Percentiles rank a stretch among this genome's conserved stretches.
These are phyloP conservation scores for Rousettus leschenaultii DNA, from an alignment of 2,113 vertebrate species.

Conservation along the genomic window DNA sequence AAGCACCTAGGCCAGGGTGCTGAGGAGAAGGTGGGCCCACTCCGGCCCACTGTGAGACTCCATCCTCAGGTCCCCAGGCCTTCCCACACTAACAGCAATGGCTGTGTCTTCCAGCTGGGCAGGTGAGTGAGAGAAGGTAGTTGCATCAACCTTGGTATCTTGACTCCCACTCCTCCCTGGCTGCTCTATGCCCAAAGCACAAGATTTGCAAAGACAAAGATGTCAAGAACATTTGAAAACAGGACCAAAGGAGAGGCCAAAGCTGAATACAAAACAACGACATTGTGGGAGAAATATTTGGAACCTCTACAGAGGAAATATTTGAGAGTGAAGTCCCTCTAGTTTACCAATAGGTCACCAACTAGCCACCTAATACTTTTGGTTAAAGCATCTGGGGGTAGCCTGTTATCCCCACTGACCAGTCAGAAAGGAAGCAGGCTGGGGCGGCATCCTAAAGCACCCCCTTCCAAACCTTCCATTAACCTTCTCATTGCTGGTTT, in stretches of 20 bases:
- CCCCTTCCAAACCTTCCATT: not conserved
- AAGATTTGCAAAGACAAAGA: conserved; percentile 31
- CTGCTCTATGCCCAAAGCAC: not conserved
- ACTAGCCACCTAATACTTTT: conserved; percentile 32
- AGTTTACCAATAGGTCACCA: conserved; percentile 40
- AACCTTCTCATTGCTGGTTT: not conserved
- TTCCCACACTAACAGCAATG: not conserved
- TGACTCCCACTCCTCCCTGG: not conserved
- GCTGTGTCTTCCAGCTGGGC: not conserved
- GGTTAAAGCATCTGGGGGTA: not conserved
- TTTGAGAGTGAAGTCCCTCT: conserved; percentile 37
- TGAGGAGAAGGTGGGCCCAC: not conserved
- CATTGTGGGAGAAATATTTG: conserved; percentile 16
- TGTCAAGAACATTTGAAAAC: conserved; percentile 35
- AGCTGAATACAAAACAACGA: not conserved
- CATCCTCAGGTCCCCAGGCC: not conserved
- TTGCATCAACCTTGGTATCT: not conserved
- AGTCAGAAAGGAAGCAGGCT: not conserved
- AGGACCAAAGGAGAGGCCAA: not conserved
- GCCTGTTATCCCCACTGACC: not conserved
- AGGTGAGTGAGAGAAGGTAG: not conserved
- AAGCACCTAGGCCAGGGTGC: not conserved
- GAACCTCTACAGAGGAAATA: not conserved
- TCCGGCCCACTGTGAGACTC: not conserved
- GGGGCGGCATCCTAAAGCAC: not conserved